These are phyloP conservation scores for Rotaria socialis DNA, from an alignment of 2,888 invertebrate genomes.

Conservation along the genomic window DNA sequence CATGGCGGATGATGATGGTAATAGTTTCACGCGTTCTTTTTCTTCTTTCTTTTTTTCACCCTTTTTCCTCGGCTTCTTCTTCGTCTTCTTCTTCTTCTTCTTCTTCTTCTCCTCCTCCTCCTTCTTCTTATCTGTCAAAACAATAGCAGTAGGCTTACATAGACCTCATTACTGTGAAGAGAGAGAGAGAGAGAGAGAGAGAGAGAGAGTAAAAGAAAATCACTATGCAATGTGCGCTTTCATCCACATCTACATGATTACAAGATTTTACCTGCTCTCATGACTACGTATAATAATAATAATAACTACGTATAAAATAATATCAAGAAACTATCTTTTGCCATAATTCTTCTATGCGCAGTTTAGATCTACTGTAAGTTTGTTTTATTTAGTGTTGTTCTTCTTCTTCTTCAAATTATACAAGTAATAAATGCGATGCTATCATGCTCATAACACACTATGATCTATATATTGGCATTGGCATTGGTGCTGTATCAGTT, in stretches of 20 bases:
- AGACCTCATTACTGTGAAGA: background rate
- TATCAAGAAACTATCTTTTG: too few species aligned
- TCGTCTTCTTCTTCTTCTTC: background rate
- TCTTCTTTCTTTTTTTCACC: background rate
- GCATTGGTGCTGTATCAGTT: constrained; percentile 13
- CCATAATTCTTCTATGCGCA: too few species aligned
- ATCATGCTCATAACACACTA: background rate
- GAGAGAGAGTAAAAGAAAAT: background rate
- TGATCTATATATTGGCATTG: constrained; percentile 34
- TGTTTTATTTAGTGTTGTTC: background rate
- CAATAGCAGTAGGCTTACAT: background rate
- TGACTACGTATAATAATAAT: background rate
- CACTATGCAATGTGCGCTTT: background rate
- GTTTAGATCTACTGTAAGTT: too few species aligned
- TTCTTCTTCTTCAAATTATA: background rate
- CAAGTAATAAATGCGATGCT: background rate
- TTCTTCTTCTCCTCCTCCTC: background rate
- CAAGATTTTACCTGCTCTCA: background rate
- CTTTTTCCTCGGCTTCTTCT: background rate
- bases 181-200: too few species aligned
- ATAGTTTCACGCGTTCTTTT: background rate
- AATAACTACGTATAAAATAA: background rate
- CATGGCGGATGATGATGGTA: background rate
- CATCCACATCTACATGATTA: background rate
- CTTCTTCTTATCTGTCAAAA: background rate